These are phyloP conservation scores for Drosophila kurseongensis DNA, from an alignment of 1,140 invertebrate genomes.

Conservation along the genomic window DNA sequence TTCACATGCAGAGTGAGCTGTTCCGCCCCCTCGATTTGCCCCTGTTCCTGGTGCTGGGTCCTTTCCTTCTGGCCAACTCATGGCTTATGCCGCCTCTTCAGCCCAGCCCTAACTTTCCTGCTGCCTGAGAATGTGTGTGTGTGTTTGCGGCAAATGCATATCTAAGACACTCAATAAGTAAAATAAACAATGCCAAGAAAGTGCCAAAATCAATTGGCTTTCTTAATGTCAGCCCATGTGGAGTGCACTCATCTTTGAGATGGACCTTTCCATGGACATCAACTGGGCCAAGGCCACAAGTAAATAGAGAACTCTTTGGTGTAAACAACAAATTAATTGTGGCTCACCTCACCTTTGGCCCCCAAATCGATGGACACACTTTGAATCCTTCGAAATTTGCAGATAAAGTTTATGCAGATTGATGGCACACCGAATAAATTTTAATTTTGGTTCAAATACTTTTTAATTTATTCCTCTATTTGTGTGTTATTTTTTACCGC, in stretches of 20 bases:
- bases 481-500: slow-evolving; percentile 16
- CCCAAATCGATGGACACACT: slow-evolving; percentile 30
- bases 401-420: slow-evolving; percentile 27
- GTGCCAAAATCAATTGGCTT: slow-evolving; percentile 68
- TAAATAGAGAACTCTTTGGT: slow-evolving; percentile 24
- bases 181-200: slow-evolving; percentile 68
- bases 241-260: slow-evolving; percentile 34
- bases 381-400: background rate
- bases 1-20: slow-evolving; percentile 44
- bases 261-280: background rate
- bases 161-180: slow-evolving; percentile 67
- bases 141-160: slow-evolving; percentile 55
- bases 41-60: background rate
- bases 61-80: slow-evolving; percentile 36
- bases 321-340: slow-evolving; percentile 46
- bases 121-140: slow-evolving; percentile 6
- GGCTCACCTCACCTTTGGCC: slow-evolving; percentile 17
- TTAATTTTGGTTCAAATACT: slow-evolving; percentile 23
- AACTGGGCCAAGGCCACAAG: slow-evolving; percentile 39
- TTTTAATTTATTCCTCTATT: slow-evolving; percentile 33
- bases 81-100: slow-evolving; percentile 46
- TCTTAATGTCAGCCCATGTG: slow-evolving; percentile 52
- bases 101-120: background rate
- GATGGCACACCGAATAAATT: slow-evolving; percentile 35
- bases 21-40: background rate